Percentiles rank a stretch among this genome's conserved stretches.
Conservation (phyloP, 2,797 vertebrate genomes). For the Euthynnus affinis region DNA sequence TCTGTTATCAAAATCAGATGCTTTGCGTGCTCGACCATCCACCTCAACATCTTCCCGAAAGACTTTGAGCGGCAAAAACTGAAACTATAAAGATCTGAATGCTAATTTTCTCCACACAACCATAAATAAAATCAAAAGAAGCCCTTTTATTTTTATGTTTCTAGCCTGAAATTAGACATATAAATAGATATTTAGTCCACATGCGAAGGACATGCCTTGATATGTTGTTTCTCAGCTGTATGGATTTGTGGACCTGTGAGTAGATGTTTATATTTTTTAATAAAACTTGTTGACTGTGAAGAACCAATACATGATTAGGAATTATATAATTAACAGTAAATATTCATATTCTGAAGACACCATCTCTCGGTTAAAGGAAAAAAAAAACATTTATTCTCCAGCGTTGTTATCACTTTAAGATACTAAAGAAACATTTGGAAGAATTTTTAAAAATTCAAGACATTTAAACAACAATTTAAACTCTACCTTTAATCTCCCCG, state of each 20-base stretch:
- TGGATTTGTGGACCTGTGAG: no score
- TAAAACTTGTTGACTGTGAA: no score
- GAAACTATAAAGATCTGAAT: background rate
- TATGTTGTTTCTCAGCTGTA: no score
- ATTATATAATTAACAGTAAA: no score
- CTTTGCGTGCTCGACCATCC: no score
- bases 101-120: background rate
- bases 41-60: no score
- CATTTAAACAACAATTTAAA: conserved; percentile 5
- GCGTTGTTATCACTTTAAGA: background rate
- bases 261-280: no score
- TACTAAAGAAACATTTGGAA: background rate
- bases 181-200: background rate
- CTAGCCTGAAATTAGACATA: background rate
- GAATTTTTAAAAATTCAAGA: background rate
- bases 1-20: no score
- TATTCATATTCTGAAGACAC: background rate
- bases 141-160: no score
- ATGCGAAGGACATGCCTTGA: no score
- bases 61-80: no score
- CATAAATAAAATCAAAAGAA: background rate
- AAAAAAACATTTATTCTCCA: background rate
- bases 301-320: no score
- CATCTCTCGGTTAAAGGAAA: background rate
- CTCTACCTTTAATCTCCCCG: conserved; percentile 2